phyloP scores from a whole-genome alignment of 1,140 invertebrate species.

The Drosophila athabasca region DNA sequence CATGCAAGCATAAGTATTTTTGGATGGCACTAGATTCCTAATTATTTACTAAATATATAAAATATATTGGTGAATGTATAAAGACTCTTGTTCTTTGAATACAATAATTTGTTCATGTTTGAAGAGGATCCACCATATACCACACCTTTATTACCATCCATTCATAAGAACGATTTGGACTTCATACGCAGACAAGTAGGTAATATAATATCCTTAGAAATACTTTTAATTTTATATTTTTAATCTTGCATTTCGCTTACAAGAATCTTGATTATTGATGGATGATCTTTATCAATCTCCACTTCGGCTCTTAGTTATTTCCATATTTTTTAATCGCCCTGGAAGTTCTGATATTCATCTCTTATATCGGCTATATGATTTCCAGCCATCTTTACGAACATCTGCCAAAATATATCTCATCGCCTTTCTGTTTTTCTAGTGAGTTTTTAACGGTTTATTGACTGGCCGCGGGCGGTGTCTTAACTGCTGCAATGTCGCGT shows the following conservation, averaged over 20 bases:
- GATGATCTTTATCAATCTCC: not conserved
- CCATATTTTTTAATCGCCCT: too few relatives aligned
- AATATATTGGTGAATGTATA: too few relatives aligned
- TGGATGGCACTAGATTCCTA: too few relatives aligned
- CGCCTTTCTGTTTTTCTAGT: constrained; percentile 33
- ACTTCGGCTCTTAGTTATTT: constrained; percentile 4
- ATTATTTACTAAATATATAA: too few relatives aligned
- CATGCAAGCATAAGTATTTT: too few relatives aligned
- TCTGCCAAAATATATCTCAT: constrained; percentile 23
- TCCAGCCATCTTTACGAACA: constrained; percentile 3
- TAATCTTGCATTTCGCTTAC: not conserved
- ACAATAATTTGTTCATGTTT: too few relatives aligned
- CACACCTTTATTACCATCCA: too few relatives aligned
- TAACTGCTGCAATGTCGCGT: constrained; percentile 73
- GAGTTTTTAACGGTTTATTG: constrained; percentile 80
- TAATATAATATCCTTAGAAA: not conserved
- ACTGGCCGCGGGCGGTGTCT: constrained; percentile 73
- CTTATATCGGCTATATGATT: not conserved
- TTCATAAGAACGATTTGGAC: too few relatives aligned
- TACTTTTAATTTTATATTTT: constrained; percentile 14
- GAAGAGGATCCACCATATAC: too few relatives aligned
- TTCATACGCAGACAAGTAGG: too few relatives aligned
- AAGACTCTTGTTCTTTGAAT: too few relatives aligned
- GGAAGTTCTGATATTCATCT: not conserved
- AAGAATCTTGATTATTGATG: too few relatives aligned